A percentile compares a stretch with the other conserved stretches of the same genome.
phyloP scores from a whole-genome alignment of 2,888 invertebrate species.

The Ochropacha duplaris region DNA sequence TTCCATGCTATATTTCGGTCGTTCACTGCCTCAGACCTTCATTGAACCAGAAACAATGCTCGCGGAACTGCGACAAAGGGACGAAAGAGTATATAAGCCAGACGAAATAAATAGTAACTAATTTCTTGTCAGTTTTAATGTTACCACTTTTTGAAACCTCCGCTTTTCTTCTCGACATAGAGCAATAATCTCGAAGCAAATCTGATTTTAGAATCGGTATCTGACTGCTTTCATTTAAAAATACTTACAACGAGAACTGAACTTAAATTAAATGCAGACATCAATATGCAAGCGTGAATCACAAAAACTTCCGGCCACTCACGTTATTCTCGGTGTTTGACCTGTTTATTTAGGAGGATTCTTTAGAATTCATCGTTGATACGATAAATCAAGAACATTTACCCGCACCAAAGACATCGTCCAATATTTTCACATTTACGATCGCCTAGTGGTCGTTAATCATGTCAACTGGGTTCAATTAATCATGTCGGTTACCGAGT shows the following conservation, averaged over 20 bases:
- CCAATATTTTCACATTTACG: constrained; percentile 27
- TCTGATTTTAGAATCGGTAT: neutral
- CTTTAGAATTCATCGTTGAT: constrained; percentile 47
- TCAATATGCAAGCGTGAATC: constrained; percentile 56
- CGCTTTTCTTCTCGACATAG: too few relatives aligned
- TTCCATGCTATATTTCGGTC: constrained; percentile 71
- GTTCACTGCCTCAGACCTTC: constrained; percentile 51
- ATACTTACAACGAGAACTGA: constrained; percentile 12
- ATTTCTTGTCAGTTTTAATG: too few relatives aligned
- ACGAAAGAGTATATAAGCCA: too few relatives aligned
- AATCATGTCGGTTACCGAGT: constrained; percentile 23
- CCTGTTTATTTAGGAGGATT: constrained; percentile 52
- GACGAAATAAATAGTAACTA: too few relatives aligned
- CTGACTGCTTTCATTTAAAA: neutral
- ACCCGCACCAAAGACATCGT: constrained; percentile 19
- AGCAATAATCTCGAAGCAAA: neutral
- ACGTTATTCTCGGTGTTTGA: constrained; percentile 58
- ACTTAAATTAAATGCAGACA: constrained; percentile 33
- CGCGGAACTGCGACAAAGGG: constrained; percentile 26
- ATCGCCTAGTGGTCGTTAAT: constrained; percentile 28
- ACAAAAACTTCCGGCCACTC: constrained; percentile 54
- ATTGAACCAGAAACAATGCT: constrained; percentile 26
- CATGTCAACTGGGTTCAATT: constrained; percentile 28
- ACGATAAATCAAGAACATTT: constrained; percentile 39
- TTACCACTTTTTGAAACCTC: too few relatives aligned